Evolutionary conservation across 2,113 vertebrate species (phyloP), one percentile per base, ranked within the genome.

Genomic region (Spheniscus mendiculus): DNA sequence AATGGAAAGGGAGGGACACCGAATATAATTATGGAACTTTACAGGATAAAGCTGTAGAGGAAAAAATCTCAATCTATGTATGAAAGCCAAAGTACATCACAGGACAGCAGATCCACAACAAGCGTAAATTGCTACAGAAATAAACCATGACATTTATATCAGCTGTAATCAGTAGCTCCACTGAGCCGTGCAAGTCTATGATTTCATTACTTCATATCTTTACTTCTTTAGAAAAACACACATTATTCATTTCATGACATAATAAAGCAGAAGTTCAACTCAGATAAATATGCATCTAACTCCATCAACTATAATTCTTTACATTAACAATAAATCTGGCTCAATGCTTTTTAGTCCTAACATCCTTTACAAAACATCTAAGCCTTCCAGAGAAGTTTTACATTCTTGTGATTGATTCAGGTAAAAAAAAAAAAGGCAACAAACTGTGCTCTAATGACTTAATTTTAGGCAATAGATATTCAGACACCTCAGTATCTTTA

Each of bases 161-260:
- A 95, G 89, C 87, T 95, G 93, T 69, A 96, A 97, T 97, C 95
- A 93, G 96, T 91, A 97, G 95, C 94, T 97, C 87, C 84, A 87
- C 56, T 97, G 79, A 85, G 81, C 93, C 77, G 5, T 65, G 77
- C 50, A 92, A 95, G 79, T 74, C 95, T 89, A 84, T 91, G 93
- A 95, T 95, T 92, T 97, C 94, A 96, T 94, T 95, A 95, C 80
- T 92, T 91, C 92, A 96, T 93, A 95, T 93, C 87, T 97, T 88
- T 79, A 50, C 66, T 94, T 81, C 89, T 94, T 96, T 93, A 94
- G 81, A 96, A 97, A 96, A 95, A 97, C 81, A 95, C 52, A 89
- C 92, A 91, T 97, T 89, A 96, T 97, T 96, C 81, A 93, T 80
- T 94, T 77, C 45, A 77, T 69, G 77, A 91, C 87, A 89, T 79